Conservation (phyloP, 2,888 invertebrate genomes). For the Rosalia funebris region DNA sequence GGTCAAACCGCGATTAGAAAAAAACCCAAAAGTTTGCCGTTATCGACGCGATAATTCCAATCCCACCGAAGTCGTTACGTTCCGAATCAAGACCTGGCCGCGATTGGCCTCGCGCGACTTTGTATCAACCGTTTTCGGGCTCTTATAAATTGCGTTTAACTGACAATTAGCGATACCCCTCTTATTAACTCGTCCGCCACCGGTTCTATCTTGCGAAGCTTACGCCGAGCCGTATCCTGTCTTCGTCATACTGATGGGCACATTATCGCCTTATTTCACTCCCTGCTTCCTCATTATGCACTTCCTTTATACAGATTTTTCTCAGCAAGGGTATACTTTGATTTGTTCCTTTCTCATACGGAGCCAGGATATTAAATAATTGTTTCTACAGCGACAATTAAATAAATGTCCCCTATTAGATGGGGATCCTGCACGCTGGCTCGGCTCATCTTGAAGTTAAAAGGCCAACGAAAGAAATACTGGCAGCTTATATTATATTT, state of each 20-base stretch:
- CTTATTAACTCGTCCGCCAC: conserved; percentile 45
- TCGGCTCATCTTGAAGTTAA: too few species aligned
- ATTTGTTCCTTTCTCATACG: conserved; percentile 59
- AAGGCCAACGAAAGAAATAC: too few species aligned
- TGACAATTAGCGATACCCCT: conserved; percentile 53
- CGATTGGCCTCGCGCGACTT: conserved; percentile 17
- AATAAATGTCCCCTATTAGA: background rate
- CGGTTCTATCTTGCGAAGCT: conserved; percentile 1
- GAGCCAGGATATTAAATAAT: conserved; percentile 55
- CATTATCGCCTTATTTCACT: conserved; percentile 50
- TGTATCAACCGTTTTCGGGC: conserved; percentile 43
- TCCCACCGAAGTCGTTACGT: too few species aligned
- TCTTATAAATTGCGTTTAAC: conserved; percentile 47
- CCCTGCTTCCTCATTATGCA: conserved; percentile 62
- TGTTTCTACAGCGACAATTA: conserved; percentile 36
- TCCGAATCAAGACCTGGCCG: conserved; percentile 7
- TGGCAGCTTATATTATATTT: too few species aligned
- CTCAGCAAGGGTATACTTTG: conserved; percentile 60
- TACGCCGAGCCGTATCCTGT: conserved; percentile 37
- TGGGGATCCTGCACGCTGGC: too few species aligned
- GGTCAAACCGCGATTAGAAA: too few species aligned
- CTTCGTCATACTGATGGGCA: conserved; percentile 40
- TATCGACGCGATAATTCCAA: too few species aligned
- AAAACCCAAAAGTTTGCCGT: too few species aligned
- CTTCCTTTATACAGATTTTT: conserved; percentile 60